phyloP scores from a whole-genome alignment of 2,113 vertebrate genomes.

The Cathartes aura region DNA sequence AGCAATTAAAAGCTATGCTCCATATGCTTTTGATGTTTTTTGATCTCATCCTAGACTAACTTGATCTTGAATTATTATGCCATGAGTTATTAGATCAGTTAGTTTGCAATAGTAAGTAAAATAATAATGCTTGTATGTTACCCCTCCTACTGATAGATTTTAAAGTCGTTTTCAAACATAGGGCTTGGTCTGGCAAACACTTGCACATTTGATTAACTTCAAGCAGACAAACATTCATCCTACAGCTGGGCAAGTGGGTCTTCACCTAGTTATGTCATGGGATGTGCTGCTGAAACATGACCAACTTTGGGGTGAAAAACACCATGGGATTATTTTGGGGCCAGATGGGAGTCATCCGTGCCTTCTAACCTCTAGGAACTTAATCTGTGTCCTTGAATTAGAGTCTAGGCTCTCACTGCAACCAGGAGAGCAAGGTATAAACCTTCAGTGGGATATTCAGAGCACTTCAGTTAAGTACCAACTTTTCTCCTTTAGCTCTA shows the following conservation, averaged over 20 bases:
- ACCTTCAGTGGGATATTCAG: background rate
- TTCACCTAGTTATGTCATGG: background rate
- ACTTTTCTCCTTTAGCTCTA: background rate
- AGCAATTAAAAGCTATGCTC: slow-evolving; percentile 61
- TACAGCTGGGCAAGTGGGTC: background rate
- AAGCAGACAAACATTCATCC: background rate
- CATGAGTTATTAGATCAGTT: slow-evolving; percentile 34
- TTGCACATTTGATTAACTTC: background rate
- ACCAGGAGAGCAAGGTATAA: background rate
- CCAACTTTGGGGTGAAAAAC: background rate
- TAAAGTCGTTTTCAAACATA: background rate
- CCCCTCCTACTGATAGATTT: background rate
- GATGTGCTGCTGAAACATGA: background rate
- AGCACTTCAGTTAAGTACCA: background rate
- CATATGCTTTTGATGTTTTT: slow-evolving; percentile 57
- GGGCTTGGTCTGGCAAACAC: background rate
- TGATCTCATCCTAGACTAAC: slow-evolving; percentile 35
- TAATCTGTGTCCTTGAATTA: background rate
- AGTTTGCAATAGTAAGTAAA: slow-evolving; percentile 3
- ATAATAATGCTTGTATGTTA: background rate
- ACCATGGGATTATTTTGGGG: background rate
- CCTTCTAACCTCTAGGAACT: background rate
- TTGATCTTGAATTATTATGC: slow-evolving; percentile 50
- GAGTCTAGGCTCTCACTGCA: background rate
- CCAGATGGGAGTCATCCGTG: background rate